Evolutionary conservation across 1,140 invertebrate genomes (phyloP).

Genomic region (Apis florea): DNA sequence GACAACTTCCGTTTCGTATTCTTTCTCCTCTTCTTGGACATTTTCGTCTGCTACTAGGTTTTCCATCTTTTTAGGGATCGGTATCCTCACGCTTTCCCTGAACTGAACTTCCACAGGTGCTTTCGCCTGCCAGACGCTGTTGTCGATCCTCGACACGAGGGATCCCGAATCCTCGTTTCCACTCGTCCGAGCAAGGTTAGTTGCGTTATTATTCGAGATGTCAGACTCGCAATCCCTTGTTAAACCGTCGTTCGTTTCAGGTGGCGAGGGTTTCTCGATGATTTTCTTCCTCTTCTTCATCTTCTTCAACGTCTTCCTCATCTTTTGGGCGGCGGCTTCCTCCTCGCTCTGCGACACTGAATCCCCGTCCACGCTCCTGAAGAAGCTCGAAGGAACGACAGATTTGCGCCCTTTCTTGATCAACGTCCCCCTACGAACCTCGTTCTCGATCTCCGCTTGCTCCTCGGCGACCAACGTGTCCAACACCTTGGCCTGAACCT

Average conservation of each 20-base stretch:
- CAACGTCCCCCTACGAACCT: constrained; percentile 66
- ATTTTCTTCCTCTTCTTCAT: constrained; percentile 55
- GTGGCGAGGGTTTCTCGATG: constrained; percentile 22
- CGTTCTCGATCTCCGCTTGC: constrained; percentile 74
- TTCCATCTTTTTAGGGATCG: constrained; percentile 59
- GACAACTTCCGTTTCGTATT: constrained; percentile 57
- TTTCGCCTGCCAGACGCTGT: constrained; percentile 70
- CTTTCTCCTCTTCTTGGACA: constrained; percentile 9
- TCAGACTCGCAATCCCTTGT: neutral
- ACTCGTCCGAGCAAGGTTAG: too few species aligned
- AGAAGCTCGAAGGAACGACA: neutral
- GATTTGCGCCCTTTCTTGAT: constrained; percentile 55
- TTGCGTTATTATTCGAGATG: neutral
- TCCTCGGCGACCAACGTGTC: constrained; percentile 79
- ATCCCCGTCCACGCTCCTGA: constrained; percentile 16
- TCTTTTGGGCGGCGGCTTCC: constrained; percentile 29
- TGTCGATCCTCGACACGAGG: constrained; percentile 72
- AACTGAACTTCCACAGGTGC: constrained; percentile 70
- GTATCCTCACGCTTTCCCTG: constrained; percentile 71
- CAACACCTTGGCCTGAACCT: constrained; percentile 76
- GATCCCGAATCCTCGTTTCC: neutral
- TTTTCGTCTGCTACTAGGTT: neutral
- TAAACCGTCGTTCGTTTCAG: neutral
- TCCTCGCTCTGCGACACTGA: constrained; percentile 35
- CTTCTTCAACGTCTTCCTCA: constrained; percentile 53